Evolutionary conservation across 2,113 vertebrate species (phyloP).

Genomic region (Rhinoderma darwinii): DNA sequence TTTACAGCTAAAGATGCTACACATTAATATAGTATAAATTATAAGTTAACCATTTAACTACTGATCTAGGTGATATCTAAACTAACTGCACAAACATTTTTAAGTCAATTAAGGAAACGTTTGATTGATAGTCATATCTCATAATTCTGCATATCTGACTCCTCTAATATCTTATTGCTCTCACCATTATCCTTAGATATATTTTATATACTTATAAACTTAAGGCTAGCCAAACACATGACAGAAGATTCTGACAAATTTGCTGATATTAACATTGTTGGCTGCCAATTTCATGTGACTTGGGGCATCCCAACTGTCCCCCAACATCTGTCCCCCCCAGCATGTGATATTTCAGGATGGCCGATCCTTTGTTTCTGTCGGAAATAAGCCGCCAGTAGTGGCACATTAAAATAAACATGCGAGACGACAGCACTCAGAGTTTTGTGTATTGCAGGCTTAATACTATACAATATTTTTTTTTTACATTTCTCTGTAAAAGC

Average conservation of each 20-base stretch:
- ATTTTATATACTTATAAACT: background rate
- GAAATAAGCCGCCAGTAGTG: background rate
- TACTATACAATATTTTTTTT: no score
- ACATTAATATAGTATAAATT: no score
- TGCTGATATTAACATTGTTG: background rate
- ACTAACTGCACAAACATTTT: background rate
- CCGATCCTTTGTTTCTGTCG: background rate
- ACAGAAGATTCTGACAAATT: background rate
- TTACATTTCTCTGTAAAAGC: no score
- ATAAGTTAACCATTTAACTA: background rate
- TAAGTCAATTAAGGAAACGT: background rate
- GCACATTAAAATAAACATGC: no score
- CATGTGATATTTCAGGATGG: background rate
- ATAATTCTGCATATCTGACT: background rate
- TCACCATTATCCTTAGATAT: background rate
- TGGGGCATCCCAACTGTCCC: background rate
- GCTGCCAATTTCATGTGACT: background rate
- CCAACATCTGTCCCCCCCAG: background rate
- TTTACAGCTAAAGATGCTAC: conserved; percentile 7
- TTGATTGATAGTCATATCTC: background rate
- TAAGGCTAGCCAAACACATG: background rate
- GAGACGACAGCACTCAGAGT: no score
- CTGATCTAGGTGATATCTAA: background rate
- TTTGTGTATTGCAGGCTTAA: no score
- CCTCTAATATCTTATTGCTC: background rate